Evolutionary conservation across 2,113 vertebrate genomes (phyloP), one percentile per base, ranked within the genome.

Genomic region (Mobula birostris): DNA sequence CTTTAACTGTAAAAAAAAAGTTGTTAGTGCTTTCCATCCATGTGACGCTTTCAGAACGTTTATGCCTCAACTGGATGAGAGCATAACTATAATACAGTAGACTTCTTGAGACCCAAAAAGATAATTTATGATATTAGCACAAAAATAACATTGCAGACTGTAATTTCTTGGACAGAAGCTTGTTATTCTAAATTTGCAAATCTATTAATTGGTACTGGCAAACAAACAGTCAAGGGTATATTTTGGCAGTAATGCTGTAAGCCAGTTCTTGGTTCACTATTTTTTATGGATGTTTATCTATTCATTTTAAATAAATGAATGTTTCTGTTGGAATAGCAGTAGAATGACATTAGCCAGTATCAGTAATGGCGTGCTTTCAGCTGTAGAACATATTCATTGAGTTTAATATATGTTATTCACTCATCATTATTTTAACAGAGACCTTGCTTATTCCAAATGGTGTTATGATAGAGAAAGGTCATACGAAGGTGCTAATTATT

Each of bases 231-330:
- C 27, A 87, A 24, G 40, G 7, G 14, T 58, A 24, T n/a, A 87
- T 58, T 0, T 48, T n/a, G 27, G 56, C 56, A 63, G 29, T 63
- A 87, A 87, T 19, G 29, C 1, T 88, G 29, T 66, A 32, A 88
- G 12, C 29, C 58, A 32, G n/a, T 78, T 78, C 77, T 79, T 36
- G 11, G 77, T 79, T 79, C n/a, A 19, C 61, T 90, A 68, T 32
- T 66, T 66, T 48, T 90, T 19, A 90, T 32, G n/a, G 14, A 63
- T 66, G 85, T 32, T 90, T 36, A 32, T 17, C 85, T 12, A 63
- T 66, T n/a, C 66, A 90, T 66, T 90, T 66, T 14, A 36, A 90
- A 90, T 90, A 63, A 63, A 66, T 90, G 85, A 88, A 61, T 66
- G 61, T 6, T 29, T 32, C 85, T n/a, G 17, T 63, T n/a, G n/a